Conservation (phyloP, 2,113 vertebrate genomes). For the Rhinoderma darwinii region DNA sequence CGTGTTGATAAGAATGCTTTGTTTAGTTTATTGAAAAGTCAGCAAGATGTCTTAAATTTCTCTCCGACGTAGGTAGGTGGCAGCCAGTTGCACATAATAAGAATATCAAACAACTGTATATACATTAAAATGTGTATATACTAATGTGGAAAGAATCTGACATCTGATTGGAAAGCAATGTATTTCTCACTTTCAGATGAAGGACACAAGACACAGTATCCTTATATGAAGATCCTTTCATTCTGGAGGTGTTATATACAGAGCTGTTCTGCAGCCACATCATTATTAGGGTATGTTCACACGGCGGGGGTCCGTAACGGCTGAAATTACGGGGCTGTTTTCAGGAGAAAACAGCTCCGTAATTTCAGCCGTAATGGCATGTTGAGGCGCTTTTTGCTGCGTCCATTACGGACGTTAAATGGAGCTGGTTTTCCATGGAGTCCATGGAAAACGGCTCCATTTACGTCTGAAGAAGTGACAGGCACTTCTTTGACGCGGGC, state of each 20-base stretch:
- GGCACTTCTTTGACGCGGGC: no score
- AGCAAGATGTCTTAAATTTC: neutral
- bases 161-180: neutral
- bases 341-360: no score
- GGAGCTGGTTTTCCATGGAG: no score
- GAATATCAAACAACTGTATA: neutral
- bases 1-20: neutral
- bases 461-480: no score
- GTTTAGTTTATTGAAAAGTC: constrained; percentile 1
- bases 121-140: neutral
- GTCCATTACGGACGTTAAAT: no score
- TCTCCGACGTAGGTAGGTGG: neutral
- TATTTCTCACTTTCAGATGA: neutral
- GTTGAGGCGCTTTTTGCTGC: no score
- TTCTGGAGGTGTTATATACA: neutral
- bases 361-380: no score
- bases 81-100: neutral
- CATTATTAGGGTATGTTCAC: no score
- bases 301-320: no score
- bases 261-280: neutral
- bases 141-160: neutral
- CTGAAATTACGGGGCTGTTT: no score
- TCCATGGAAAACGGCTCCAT: no score
- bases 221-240: neutral
- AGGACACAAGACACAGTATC: neutral